A percentile compares a stretch with the other conserved stretches of the same genome.
These are phyloP conservation scores for Orycteropus afer DNA, from an alignment of 2,113 vertebrate species.

Conservation along the genomic window DNA sequence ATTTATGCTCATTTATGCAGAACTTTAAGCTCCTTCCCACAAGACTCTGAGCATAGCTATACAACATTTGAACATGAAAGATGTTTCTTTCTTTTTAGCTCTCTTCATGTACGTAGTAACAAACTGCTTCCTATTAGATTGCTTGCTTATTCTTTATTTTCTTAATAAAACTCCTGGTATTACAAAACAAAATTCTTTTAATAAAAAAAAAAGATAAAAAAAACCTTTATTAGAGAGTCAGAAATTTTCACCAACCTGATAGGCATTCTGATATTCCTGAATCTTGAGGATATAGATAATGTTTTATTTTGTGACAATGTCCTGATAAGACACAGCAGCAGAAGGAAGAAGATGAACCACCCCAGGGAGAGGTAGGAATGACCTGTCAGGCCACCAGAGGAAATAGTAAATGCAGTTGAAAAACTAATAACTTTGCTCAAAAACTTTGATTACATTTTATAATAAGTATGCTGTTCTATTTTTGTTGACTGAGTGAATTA, in stretches of 20 bases:
- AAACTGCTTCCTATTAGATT: constrained; percentile 46
- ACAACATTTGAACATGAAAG: not conserved
- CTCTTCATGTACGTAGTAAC: not conserved
- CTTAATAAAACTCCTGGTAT: not conserved
- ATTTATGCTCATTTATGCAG: not conserved
- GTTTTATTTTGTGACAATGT: not conserved
- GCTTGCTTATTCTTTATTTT: constrained; percentile 25
- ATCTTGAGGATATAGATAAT: not conserved
- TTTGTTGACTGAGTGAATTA: not conserved
- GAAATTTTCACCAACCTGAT: not conserved
- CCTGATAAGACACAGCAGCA: not conserved
- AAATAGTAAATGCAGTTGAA: not conserved
- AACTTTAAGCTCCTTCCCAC: not conserved
- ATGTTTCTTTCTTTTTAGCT: not conserved
- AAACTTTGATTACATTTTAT: not conserved
- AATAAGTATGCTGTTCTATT: not conserved
- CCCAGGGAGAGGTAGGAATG: not conserved
- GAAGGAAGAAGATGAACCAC: not conserved
- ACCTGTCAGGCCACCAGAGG: too few species aligned
- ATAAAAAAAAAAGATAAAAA: too few species aligned
- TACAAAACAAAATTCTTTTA: not conserved
- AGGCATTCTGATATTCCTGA: not conserved
- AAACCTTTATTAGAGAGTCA: not conserved
- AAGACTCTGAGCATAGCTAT: not conserved
- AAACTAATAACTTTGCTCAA: not conserved